These are phyloP conservation scores for Synanthedon formicaeformis DNA, from an alignment of 2,888 invertebrate genomes.

Conservation along the genomic window DNA sequence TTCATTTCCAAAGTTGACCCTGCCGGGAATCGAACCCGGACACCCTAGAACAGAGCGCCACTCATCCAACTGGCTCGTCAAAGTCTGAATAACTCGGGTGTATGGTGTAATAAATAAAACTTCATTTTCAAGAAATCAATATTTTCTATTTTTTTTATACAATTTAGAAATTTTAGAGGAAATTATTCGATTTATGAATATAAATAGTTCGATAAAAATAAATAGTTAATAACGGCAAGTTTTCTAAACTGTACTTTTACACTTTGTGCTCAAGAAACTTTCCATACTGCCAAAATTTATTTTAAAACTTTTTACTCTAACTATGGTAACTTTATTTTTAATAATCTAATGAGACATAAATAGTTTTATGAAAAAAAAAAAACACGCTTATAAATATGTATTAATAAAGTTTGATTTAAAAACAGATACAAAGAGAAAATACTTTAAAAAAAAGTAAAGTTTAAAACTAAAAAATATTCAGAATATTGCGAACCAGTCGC, in stretches of 20 bases:
- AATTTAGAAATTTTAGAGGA: constrained; percentile 50
- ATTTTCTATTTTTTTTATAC: constrained; percentile 61
- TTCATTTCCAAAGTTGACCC: too few relatives aligned
- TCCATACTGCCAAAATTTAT: constrained; percentile 9
- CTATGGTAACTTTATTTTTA: constrained; percentile 64
- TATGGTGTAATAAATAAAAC: constrained; percentile 21
- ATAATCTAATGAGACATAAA: constrained; percentile 58
- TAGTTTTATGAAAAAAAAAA: constrained; percentile 44
- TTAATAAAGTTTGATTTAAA: constrained; percentile 19
- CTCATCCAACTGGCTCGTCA: too few relatives aligned
- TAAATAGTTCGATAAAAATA: constrained; percentile 51
- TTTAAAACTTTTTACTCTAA: constrained; percentile 32
- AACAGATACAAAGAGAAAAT: constrained; percentile 2
- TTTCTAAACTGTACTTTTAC: constrained; percentile 13
- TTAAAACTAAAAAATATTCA: constrained; percentile 29
- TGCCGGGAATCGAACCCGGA: too few relatives aligned
- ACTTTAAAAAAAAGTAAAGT: constrained; percentile 10
- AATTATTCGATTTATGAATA: constrained; percentile 40
- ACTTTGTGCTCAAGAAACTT: constrained; percentile 11
- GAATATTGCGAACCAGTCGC: constrained; percentile 60
- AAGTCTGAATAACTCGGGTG: too few relatives aligned
- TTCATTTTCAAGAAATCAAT: constrained; percentile 26
- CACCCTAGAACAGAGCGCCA: too few relatives aligned
- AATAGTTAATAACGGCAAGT: constrained; percentile 57
- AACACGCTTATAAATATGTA: constrained; percentile 43